Base-by-base conservation (phyloP, 2,797 vertebrate species). In the Neoniphon sammara region DNA sequence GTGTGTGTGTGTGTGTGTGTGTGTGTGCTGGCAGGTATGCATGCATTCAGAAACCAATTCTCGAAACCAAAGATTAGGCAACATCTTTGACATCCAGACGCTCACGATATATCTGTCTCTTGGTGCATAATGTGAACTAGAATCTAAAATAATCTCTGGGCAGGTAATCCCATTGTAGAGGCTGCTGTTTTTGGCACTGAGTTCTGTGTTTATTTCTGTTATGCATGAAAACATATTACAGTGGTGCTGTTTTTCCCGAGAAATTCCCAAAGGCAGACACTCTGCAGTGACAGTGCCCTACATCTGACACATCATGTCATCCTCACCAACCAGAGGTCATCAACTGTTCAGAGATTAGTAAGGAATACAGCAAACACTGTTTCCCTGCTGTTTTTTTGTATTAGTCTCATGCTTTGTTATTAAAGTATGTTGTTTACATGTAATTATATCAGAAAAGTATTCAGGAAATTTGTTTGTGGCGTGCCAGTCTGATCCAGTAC, bases 31-130 rank as follows among this genome's bases (percentile, higher is more conserved):
- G 81, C 67, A 68, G 23, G 31, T 25, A 65, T n/a, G 56, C 58
- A 50, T 12, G 56, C 58, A 50, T 12, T 34, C 61, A 39, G n/a
- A 79, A 81, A 65, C 70, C 67, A 72, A 59, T 77, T 66, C 39
- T 68, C 44, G 64, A 75, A 76, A 64, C 75, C 68, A 68, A 47
- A 73, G 56, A 66, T 70, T 46, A 30, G 47, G 56, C n/a, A n/a
- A n/a, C n/a, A n/a, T 69, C 53, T 5, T 65, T 52, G 57, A 75
- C 56, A 50, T 75, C 39, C 60, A 77, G 71, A 53, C 49, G 46
- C 46, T 62, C 5, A 34, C 31, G 7, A 7, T 34, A 34, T 11
- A 5, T 73, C 17, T 75, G 31, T 75, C 62, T 78, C 49, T 65
- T 81, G 36, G 42, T 53, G 44, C 23, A 65, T 55, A 55, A 5